Conservation (phyloP, 2,113 vertebrate species). For the Campylorhamphus procurvoides region DNA sequence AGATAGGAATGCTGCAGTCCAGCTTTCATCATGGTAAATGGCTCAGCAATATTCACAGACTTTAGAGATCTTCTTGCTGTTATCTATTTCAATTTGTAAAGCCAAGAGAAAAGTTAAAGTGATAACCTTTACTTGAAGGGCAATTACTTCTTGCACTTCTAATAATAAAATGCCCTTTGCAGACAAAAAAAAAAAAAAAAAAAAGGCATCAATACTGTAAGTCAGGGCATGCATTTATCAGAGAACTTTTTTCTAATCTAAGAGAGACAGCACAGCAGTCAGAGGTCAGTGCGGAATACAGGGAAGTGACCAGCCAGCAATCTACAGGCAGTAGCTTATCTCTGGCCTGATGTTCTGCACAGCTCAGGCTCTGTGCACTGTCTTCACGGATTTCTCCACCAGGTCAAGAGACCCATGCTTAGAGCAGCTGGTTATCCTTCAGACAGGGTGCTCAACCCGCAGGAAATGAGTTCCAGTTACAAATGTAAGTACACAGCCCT, state of each 20-base stretch:
- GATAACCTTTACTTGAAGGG: constrained; percentile 38
- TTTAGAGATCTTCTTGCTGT: neutral
- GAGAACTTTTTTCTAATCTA: neutral
- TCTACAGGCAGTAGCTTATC: neutral
- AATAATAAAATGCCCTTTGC: neutral
- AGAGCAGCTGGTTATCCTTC: neutral
- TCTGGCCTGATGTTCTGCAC: neutral
- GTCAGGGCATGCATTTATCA: neutral
- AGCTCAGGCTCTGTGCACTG: neutral
- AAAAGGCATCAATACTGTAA: neutral
- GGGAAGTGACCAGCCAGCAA: neutral
- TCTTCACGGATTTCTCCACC: neutral
- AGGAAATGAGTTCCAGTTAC: neutral
- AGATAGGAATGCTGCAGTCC: neutral
- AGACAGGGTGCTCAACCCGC: neutral
- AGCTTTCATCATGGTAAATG: neutral
- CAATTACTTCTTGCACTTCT: constrained; percentile 13
- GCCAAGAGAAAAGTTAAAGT: neutral
- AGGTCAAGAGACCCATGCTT: neutral
- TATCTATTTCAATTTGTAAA: constrained; percentile 47
- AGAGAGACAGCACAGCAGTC: neutral
- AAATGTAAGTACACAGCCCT: neutral
- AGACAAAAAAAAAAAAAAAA: neutral
- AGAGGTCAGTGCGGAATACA: neutral
- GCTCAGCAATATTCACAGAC: neutral